Percentiles rank a stretch among this genome's conserved stretches.
Conservation (phyloP, 2,113 vertebrate genomes). For the Mesitornis unicolor region DNA sequence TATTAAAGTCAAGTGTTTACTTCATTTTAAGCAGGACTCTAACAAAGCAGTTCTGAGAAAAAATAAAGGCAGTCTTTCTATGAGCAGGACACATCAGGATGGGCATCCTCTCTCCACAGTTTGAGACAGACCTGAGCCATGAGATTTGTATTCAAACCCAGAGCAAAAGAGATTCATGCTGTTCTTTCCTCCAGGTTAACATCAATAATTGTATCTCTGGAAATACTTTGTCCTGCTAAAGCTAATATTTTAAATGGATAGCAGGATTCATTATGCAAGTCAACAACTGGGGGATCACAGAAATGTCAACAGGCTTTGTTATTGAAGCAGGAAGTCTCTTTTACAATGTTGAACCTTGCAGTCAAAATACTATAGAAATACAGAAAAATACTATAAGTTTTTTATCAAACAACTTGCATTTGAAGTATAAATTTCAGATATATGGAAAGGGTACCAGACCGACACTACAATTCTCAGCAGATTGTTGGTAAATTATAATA, state of each 20-base stretch:
- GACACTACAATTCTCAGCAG: background rate
- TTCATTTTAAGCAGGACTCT: background rate
- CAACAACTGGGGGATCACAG: background rate
- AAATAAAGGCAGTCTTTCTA: background rate
- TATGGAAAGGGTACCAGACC: rapidly evolving
- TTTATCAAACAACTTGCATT: background rate
- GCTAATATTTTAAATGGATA: background rate
- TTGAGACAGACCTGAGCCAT: background rate
- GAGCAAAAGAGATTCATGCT: background rate
- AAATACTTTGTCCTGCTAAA: background rate
- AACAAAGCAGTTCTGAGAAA: background rate
- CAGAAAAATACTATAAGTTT: background rate
- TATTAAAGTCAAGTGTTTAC: background rate
- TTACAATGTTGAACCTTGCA: background rate
- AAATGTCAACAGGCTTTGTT: background rate
- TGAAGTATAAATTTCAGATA: background rate
- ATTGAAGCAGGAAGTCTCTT: background rate
- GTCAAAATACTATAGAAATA: too few relatives aligned
- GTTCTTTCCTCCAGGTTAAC: background rate
- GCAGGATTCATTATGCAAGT: background rate
- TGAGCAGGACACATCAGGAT: rapidly evolving
- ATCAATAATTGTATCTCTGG: background rate
- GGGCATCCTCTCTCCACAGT: background rate
- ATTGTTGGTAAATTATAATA: background rate
- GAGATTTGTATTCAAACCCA: background rate